A percentile compares a stretch with the other conserved stretches of the same genome.
phyloP scores from a whole-genome alignment of 2,797 vertebrate genomes.

The Sibirionetta formosa region DNA sequence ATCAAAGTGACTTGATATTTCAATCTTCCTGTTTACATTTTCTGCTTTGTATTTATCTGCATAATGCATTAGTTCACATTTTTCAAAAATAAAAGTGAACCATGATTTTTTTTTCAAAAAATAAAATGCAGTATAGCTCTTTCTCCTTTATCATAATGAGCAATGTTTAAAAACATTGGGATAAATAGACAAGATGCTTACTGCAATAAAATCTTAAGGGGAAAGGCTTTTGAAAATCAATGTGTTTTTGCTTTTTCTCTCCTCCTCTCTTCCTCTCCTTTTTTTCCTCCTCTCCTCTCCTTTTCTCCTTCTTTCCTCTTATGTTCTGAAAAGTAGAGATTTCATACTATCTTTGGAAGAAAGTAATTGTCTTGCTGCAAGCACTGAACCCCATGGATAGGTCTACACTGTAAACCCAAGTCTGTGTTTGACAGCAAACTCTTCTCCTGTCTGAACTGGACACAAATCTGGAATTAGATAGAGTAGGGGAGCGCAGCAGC shows the following conservation, averaged over 20 bases:
- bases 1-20: neutral
- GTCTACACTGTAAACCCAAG: neutral
- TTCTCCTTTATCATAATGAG: neutral
- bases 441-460: fast-evolving
- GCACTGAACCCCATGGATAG: neutral
- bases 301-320: fast-evolving
- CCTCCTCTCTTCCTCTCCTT: neutral
- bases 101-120: neutral
- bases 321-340: neutral
- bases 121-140: fast-evolving
- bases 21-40: neutral
- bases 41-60: neutral
- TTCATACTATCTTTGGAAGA: neutral
- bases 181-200: neutral
- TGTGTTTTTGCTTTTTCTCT: neutral
- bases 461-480: fast-evolving
- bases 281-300: too few relatives aligned
- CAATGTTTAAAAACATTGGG: neutral
- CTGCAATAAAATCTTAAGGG: neutral
- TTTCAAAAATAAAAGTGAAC: neutral
- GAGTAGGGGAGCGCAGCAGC: neutral
- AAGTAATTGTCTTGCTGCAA: fast-evolving
- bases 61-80: neutral
- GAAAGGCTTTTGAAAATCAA: neutral
- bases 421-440: neutral